Percentiles rank a stretch among this genome's conserved stretches.
phyloP scores from a whole-genome alignment of 2,797 vertebrate genomes.

The Cottoperca gobio region DNA sequence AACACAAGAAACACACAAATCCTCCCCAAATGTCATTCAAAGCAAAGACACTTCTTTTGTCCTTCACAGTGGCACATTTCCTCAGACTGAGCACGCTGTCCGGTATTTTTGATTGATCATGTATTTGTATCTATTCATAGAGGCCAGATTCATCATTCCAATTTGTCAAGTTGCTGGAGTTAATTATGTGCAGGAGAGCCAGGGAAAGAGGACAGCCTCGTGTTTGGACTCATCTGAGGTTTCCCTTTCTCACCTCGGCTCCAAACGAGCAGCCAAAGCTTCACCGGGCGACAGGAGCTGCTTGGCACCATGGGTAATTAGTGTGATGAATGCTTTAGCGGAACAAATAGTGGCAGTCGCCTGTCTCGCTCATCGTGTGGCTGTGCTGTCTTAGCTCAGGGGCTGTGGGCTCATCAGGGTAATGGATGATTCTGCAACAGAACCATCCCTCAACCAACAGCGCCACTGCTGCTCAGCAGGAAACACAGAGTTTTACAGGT shows the following conservation, averaged over 20 bases:
- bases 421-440: conserved; percentile 77
- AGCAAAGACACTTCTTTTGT: conserved; percentile 59
- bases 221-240: conserved; percentile 74
- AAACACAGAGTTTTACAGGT: conserved; percentile 32
- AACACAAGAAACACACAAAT: conserved; percentile 38
- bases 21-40: conserved; percentile 62
- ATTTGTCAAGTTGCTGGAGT: conserved; percentile 78
- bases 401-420: conserved; percentile 78
- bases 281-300: conserved; percentile 63
- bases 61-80: conserved; percentile 60
- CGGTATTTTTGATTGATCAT: conserved; percentile 71
- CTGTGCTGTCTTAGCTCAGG: conserved; percentile 74
- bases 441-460: conserved; percentile 72
- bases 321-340: conserved; percentile 82
- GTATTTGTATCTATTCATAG: conserved; percentile 77
- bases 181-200: conserved; percentile 74
- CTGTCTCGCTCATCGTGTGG: conserved; percentile 73
- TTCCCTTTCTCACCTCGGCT: conserved; percentile 67
- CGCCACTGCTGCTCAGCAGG: conserved; percentile 40
- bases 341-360: conserved; percentile 79
- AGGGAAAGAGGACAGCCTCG: conserved; percentile 55
- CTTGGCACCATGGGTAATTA: conserved; percentile 81
- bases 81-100: conserved; percentile 48
- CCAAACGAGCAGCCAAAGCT: conserved; percentile 72
- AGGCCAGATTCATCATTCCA: conserved; percentile 81